Evolutionary conservation across 1,140 invertebrate species (phyloP), one percentile per base, ranked within the genome.

Genomic region (Hormaphis cornu): DNA sequence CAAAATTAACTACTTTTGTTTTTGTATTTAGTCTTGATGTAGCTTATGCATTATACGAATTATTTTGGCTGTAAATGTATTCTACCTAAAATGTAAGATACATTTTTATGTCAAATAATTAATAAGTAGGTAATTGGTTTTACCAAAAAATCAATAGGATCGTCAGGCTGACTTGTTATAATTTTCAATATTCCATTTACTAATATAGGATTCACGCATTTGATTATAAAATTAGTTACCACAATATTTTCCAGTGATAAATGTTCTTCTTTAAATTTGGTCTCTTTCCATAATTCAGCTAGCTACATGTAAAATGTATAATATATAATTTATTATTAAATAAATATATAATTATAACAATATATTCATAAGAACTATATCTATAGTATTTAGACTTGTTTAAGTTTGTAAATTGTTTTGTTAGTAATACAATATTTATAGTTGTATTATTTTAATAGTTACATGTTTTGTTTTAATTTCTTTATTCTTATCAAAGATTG

Each of bases 61-160:
- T 66, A 35, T n/a, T n/a, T n/a, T 66, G 42, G 10, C 50, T 66
- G 30, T 66, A 66, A 50, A 66, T 66, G 35, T 66, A 50, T 66
- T 66, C 61, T 30, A 46, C 61, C 61, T 66, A 66, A 33, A 66
- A 66, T 54, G 42, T 56, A 35, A 56, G n/a, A n/a, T n/a, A n/a
- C n/a, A n/a, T n/a, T n/a, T n/a, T n/a, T n/a, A n/a, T n/a, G n/a
- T n/a, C n/a, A n/a, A n/a, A n/a, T n/a, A n/a, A n/a, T n/a, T n/a
- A n/a, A n/a, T n/a, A n/a, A n/a, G n/a, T n/a, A n/a, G n/a, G n/a
- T n/a, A n/a, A n/a, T n/a, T n/a, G n/a, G n/a, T n/a, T n/a, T n/a
- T n/a, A 50, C 61, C 42, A 66, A 66, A 48, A 35, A 46, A 22
- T 66, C 61, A 24, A 50, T 46, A 5, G 44, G 61, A 46, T 66